A percentile compares a stretch with the other conserved stretches of the same genome.
Evolutionary conservation across 2,888 invertebrate species (phyloP).

Genomic region (Chelonus formosanus): DNA sequence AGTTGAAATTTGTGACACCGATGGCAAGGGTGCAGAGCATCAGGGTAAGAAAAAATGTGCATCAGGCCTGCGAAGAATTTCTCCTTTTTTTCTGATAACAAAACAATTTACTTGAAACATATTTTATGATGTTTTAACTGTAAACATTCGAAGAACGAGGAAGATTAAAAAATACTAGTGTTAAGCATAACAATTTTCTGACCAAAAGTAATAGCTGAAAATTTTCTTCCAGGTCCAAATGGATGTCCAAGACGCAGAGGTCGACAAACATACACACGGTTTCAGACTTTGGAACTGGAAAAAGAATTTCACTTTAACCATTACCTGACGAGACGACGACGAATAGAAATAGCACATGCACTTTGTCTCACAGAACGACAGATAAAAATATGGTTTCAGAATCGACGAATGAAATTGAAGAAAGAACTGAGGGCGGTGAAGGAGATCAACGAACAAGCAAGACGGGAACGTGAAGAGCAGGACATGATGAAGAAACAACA

Average conservation of each 20-base stretch:
- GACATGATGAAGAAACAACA: constrained; percentile 91
- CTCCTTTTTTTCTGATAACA: neutral
- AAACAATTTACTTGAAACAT: neutral
- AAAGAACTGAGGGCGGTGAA: constrained; percentile 94
- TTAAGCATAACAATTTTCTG: constrained; percentile 17
- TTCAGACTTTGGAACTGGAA: constrained; percentile 97
- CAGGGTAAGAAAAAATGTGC: neutral
- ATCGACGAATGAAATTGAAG: constrained; percentile 95
- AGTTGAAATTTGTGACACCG: constrained; percentile 45
- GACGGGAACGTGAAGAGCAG: constrained; percentile 89
- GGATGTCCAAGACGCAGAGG: constrained; percentile 94
- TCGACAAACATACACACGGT: constrained; percentile 96
- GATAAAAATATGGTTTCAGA: constrained; percentile 98
- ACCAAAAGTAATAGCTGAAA: constrained; percentile 40
- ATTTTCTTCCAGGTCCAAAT: constrained; percentile 84
- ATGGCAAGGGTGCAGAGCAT: constrained; percentile 36
- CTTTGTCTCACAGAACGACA: constrained; percentile 95
- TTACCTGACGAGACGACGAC: constrained; percentile 92
- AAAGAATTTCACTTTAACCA: constrained; percentile 99
- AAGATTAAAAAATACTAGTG: constrained; percentile 5
- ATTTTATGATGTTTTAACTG: neutral
- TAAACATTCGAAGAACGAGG: constrained; percentile 31
- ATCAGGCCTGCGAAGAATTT: constrained; percentile 2
- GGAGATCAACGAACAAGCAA: constrained; percentile 93
- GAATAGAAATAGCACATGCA: constrained; percentile 97